These are phyloP conservation scores for Opisthograptis luteolata DNA, from an alignment of 2,888 invertebrate genomes.

Conservation along the genomic window DNA sequence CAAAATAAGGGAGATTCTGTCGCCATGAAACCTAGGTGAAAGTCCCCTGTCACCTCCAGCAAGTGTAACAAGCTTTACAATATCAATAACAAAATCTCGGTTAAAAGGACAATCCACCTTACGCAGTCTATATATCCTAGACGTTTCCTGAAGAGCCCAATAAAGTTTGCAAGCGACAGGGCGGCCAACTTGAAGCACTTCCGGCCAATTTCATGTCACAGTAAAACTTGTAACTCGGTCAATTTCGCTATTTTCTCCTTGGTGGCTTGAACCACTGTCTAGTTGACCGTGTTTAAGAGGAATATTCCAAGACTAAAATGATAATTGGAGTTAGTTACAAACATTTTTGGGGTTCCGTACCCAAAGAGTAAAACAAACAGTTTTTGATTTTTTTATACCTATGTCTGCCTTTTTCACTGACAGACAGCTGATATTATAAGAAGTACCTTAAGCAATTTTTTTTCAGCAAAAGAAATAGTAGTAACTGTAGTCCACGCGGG, in stretches of 20 bases:
- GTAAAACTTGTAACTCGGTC: constrained; percentile 12
- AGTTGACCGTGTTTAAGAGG: constrained; percentile 10
- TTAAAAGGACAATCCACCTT: constrained; percentile 1
- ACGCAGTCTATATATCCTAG: constrained; percentile 4
- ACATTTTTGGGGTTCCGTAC: too few species aligned
- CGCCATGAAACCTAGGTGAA: too few species aligned
- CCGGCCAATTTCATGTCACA: constrained; percentile 7
- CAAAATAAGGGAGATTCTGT: too few species aligned
- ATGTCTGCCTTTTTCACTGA: too few species aligned
- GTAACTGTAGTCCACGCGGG: too few species aligned
- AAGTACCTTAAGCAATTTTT: too few species aligned
- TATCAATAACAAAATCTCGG: constrained; percentile 1
- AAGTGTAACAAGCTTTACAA: neutral
- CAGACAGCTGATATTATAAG: too few species aligned
- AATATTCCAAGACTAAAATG: too few species aligned
- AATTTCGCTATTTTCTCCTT: constrained; percentile 10
- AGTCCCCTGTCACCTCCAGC: neutral
- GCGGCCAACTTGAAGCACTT: constrained; percentile 6
- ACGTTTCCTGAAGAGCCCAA: constrained; percentile 1
- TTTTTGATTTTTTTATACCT: too few species aligned
- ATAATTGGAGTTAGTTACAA: too few species aligned
- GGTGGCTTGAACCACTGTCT: neutral
- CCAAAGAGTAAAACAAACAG: too few species aligned
- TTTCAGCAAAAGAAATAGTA: too few species aligned
- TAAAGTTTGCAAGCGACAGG: constrained; percentile 7